Conservation (phyloP, 2,797 vertebrate species). For the Hybognathus amarus region DNA sequence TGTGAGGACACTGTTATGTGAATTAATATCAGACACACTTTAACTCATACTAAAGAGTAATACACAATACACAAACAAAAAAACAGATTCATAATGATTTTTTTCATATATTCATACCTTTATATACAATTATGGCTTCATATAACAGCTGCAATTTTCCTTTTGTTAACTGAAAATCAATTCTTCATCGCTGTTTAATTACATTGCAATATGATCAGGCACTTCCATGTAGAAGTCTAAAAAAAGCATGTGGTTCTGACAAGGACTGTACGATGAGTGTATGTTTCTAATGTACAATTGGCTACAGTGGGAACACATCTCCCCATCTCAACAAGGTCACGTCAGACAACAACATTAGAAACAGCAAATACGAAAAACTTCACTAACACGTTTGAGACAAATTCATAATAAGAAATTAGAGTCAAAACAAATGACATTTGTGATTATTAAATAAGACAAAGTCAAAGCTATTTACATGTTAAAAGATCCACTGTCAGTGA, state of each 20-base stretch:
- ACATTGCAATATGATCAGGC: conserved; percentile 58
- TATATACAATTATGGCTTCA: conserved; percentile 65
- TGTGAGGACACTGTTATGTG: background rate
- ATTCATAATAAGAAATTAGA: conserved; percentile 15
- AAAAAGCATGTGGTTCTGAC: conserved; percentile 46
- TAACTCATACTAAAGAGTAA: background rate
- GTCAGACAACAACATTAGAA: conserved; percentile 26
- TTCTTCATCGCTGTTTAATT: conserved; percentile 20
- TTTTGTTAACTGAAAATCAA: conserved; percentile 23
- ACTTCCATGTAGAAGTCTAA: conserved; percentile 47
- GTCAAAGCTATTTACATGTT: conserved; percentile 39
- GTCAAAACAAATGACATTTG: conserved; percentile 26
- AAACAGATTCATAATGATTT: background rate
- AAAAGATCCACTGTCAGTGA: conserved; percentile 22
- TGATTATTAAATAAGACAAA: conserved; percentile 39
- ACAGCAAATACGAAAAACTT: conserved; percentile 26
- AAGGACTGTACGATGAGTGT: conserved; percentile 2
- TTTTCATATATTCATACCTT: conserved; percentile 51
- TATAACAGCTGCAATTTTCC: conserved; percentile 51
- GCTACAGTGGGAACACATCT: conserved; percentile 19
- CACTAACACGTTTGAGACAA: conserved; percentile 34
- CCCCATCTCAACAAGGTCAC: conserved; percentile 15
- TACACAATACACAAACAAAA: background rate
- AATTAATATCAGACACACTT: background rate
- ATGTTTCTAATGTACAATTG: conserved; percentile 31